Percentiles rank a stretch among this genome's conserved stretches.
phyloP scores from a whole-genome alignment of 64 coral and sea anemone species.

The Hydrozoanthus tunicans region DNA sequence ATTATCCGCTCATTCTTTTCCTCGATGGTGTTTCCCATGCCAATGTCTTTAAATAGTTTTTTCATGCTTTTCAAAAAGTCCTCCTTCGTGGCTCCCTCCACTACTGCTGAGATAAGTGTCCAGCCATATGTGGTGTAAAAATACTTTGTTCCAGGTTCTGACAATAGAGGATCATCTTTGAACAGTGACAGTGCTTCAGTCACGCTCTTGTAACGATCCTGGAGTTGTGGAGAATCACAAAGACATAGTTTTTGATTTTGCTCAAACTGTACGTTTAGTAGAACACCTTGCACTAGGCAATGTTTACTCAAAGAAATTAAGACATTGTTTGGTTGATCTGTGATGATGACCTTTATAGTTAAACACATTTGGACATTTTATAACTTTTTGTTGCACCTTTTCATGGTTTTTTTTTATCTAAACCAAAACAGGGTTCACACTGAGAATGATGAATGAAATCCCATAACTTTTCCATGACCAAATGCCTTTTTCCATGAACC shows the following conservation, averaged over 20 bases:
- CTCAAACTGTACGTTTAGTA: no score
- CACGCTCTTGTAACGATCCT: constrained; percentile 84
- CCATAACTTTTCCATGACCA: no score
- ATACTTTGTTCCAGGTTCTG: constrained; percentile 75
- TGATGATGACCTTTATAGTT: no score
- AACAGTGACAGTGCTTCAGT: constrained; percentile 76
- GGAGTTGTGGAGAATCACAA: background rate
- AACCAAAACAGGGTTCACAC: no score
- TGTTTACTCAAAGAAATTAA: no score
- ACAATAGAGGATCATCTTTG: constrained; percentile 82
- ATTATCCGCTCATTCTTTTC: constrained; percentile 76
- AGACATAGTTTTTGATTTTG: background rate
- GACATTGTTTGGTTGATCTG: no score
- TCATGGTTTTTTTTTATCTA: no score
- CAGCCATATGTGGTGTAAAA: constrained; percentile 89
- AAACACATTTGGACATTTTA: no score
- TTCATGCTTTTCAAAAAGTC: constrained; percentile 88
- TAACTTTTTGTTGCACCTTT: no score
- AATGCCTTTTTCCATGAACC: no score
- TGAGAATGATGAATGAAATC: no score
- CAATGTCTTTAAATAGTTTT: constrained; percentile 83
- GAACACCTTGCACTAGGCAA: no score
- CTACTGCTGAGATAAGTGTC: constrained; percentile 88
- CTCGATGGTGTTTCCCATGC: constrained; percentile 79
- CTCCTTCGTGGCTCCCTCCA: constrained; percentile 70